Evolutionary conservation across 2,797 vertebrate genomes (phyloP).

Genomic region (Scarus forsteni): DNA sequence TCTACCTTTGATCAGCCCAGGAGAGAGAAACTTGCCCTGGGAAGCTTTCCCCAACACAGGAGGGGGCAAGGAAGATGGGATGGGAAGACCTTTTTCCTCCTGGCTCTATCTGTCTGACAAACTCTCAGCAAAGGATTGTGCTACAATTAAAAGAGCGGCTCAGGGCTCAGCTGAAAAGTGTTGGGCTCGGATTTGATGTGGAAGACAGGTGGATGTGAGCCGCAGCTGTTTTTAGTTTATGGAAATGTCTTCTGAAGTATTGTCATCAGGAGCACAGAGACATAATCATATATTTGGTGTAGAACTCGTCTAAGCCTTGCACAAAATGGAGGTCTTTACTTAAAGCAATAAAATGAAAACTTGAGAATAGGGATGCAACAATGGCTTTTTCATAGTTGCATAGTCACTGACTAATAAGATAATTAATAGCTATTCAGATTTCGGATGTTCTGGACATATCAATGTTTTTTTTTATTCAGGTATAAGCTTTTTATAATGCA

Average conservation of each 20-base stretch:
- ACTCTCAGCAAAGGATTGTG: slow-evolving; percentile 23
- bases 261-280: background rate
- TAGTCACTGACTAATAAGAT: no score
- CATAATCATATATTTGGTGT: background rate
- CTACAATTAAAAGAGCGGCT: slow-evolving; percentile 55
- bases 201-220: slow-evolving; percentile 10
- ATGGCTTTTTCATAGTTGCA: no score
- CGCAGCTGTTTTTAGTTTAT: background rate
- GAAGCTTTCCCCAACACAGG: slow-evolving; percentile 65
- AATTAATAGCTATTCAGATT: no score
- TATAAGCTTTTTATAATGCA: no score
- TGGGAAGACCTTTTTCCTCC: slow-evolving; percentile 45
- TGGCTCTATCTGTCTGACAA: slow-evolving; percentile 44
- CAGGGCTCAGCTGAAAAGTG: slow-evolving; percentile 14
- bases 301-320: background rate
- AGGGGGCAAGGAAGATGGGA: slow-evolving; percentile 57
- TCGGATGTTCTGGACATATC: no score
- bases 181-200: slow-evolving; percentile 5
- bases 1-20: slow-evolving; percentile 75
- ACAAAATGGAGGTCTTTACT: no score
- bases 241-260: background rate
- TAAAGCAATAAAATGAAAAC: no score
- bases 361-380: no score
- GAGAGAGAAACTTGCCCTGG: slow-evolving; percentile 60
- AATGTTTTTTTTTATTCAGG: no score